Evolutionary conservation across 2,888 invertebrate genomes (phyloP), one percentile per base, ranked within the genome.

Genomic region (Drosophila barbarae): DNA sequence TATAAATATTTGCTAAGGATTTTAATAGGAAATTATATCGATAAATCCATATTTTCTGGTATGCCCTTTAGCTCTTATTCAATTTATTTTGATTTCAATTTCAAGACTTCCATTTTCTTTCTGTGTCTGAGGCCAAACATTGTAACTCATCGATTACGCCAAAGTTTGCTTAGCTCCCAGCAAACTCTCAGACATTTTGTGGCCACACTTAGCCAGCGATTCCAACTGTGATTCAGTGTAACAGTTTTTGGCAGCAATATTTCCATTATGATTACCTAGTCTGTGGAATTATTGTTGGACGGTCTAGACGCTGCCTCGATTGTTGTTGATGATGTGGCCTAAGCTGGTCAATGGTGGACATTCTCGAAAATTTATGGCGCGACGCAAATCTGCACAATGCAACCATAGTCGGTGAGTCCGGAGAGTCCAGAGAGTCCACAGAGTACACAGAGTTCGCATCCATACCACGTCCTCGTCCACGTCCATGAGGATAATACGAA

Each of bases 301-400:
- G 50, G 59, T 84, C 77, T 78, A 84, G 77, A 78, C 85, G 60
- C 69, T 52, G 69, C 69, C 38, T 13, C 59, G 63, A 63, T 63
- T 63, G 53, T 57, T 69, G 61, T 66, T 66, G 71, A 65, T 71
- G 70, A 78, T 83, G 74, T 71, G 73, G 79, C 69, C 79, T 82
- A 77, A 79, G 80, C 82, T 69, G 83, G 63, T 42, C 68, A 72
- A 38, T 57, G 47, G 47, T 55, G 57, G 57, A 50, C 57, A 57
- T 44, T 58, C 57, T 30, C 49, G 38, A 64, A 65, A 73, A 83
- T 78, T 84, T 78, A 84, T 84, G 80, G 65, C 80, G 74, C 77
- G 74, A 54, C 83, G 83, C 78, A 84, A 84, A 84, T 85, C 85
- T 82, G 83, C 77, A 71, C 65, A 82, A 78, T 84, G 83, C 83